These are phyloP conservation scores for Drosophila bipectinata DNA, from an alignment of 1,140 invertebrate species.

Conservation along the genomic window DNA sequence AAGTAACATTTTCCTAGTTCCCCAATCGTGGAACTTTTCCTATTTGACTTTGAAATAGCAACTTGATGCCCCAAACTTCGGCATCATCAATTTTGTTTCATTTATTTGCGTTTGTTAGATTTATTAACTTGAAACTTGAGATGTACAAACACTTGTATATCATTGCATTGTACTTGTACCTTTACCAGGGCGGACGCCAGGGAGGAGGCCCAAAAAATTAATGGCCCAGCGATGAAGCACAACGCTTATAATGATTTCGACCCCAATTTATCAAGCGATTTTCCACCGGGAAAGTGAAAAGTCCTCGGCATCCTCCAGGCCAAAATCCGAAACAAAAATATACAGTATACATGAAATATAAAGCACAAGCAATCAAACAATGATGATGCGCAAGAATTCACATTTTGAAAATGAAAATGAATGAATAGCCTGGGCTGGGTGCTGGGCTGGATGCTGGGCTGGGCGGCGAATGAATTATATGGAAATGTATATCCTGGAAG, in stretches of 20 bases:
- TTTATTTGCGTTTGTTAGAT: conserved; percentile 26
- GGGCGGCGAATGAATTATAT: conserved; percentile 73
- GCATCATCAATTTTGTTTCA: conserved; percentile 15
- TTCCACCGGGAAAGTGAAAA: conserved; percentile 59
- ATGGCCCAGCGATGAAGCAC: conserved; percentile 68
- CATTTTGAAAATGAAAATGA: conserved; percentile 65
- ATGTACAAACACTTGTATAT: conserved; percentile 44
- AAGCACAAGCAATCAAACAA: conserved; percentile 81
- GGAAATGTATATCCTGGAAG: conserved; percentile 55
- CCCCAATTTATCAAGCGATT: conserved; percentile 80
- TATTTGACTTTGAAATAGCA: background rate
- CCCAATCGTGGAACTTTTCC: background rate
- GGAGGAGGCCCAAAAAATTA: conserved; percentile 54
- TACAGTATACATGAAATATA: conserved; percentile 46
- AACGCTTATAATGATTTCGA: conserved; percentile 82
- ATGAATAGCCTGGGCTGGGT: conserved; percentile 48
- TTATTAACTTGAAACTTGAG: conserved; percentile 48
- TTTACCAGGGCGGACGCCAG: background rate
- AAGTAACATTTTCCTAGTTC: no score
- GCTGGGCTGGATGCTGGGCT: conserved; percentile 23
- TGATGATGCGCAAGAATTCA: conserved; percentile 83
- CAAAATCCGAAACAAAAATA: conserved; percentile 35
- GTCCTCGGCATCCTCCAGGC: conserved; percentile 22
- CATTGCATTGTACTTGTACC: conserved; percentile 51
- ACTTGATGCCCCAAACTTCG: conserved; percentile 2